Evolutionary conservation across 2,888 invertebrate genomes (phyloP).

Genomic region (Seira musarum): DNA sequence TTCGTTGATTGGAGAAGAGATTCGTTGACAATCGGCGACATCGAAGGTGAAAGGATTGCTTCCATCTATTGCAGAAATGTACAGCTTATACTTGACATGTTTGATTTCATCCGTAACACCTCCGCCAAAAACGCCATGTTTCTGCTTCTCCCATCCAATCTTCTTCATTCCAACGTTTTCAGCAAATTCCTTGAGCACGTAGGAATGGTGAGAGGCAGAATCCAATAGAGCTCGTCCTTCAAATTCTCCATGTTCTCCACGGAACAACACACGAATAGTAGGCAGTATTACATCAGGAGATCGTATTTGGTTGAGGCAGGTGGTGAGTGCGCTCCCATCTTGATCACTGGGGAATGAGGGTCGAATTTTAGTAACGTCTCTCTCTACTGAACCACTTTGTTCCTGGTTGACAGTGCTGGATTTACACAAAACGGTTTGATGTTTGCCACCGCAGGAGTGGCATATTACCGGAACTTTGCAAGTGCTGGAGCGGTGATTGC

Average conservation of each 20-base stretch:
- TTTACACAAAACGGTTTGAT: slow-evolving; percentile 66
- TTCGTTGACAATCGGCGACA: neutral
- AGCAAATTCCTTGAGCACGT: too few species aligned
- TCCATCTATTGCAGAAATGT: neutral
- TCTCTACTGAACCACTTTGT: too few species aligned
- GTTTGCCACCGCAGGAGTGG: slow-evolving; percentile 64
- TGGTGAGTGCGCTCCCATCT: too few species aligned
- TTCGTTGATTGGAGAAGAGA: neutral
- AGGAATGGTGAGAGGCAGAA: slow-evolving; percentile 68
- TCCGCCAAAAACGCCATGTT: neutral
- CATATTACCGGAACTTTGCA: slow-evolving; percentile 67
- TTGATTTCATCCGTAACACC: neutral
- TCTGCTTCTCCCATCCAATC: neutral
- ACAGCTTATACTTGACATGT: neutral
- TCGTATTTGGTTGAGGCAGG: neutral
- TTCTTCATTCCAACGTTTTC: too few species aligned
- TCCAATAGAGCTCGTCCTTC: slow-evolving; percentile 66
- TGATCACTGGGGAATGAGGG: too few species aligned
- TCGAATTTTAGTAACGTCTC: too few species aligned
- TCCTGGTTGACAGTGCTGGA: too few species aligned
- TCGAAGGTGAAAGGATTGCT: neutral
- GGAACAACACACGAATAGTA: slow-evolving; percentile 65
- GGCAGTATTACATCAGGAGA: slow-evolving; percentile 48
- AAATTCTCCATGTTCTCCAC: slow-evolving; percentile 32
- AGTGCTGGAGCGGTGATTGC: slow-evolving; percentile 62